phyloP scores from a whole-genome alignment of 2,797 vertebrate species.

The Gymnothorax javanicus region DNA sequence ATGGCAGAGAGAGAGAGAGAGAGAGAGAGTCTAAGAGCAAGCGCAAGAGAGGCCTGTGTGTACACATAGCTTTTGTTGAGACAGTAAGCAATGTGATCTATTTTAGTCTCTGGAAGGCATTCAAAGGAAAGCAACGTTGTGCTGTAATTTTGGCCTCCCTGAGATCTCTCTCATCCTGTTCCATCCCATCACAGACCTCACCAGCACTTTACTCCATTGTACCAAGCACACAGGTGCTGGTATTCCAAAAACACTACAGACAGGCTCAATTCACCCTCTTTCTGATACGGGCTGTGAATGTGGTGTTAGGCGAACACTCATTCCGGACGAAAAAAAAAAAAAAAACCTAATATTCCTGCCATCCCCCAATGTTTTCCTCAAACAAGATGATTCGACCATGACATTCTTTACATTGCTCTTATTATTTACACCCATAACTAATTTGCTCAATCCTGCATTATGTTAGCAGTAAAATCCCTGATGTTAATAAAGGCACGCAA shows the following conservation, averaged over 20 bases:
- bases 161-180: conserved; percentile 52
- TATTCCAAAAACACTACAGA: conserved; percentile 11
- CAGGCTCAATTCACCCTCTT: not conserved
- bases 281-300: not conserved
- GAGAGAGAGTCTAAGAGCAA: conserved; percentile 15
- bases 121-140: conserved; percentile 48
- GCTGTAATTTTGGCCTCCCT: conserved; percentile 53
- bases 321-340: not conserved
- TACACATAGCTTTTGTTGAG: conserved; percentile 42
- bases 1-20: not conserved
- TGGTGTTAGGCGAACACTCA: not conserved
- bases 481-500: not conserved
- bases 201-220: conserved; percentile 10
- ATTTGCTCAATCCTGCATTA: not conserved
- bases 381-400: not conserved
- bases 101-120: conserved; percentile 49
- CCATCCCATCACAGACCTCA: conserved; percentile 12
- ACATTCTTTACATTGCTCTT: not conserved
- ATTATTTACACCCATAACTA: not conserved
- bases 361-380: not conserved
- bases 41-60: conserved; percentile 27
- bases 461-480: conserved; percentile 4
- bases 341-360: not conserved
- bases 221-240: conserved; percentile 1
- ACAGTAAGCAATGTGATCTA: conserved; percentile 54